These are phyloP conservation scores for Gibbula magus DNA, from an alignment of 2,888 invertebrate genomes.

Conservation along the genomic window DNA sequence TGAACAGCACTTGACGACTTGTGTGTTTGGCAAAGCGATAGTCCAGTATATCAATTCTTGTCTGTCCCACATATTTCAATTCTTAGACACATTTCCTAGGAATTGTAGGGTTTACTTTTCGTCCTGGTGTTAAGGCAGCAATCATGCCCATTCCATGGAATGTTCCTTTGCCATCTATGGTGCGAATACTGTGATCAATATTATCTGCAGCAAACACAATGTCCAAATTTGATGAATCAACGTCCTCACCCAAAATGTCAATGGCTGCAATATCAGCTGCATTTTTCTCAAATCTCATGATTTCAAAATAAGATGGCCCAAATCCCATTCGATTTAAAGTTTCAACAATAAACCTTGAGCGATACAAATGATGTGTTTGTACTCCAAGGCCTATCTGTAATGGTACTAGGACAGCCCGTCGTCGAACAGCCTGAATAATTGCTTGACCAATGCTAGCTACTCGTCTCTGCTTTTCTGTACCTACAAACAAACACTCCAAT, in stretches of 20 bases:
- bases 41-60: conserved; percentile 34
- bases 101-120: background rate
- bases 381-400: conserved; percentile 46
- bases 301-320: conserved; percentile 44
- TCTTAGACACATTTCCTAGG: conserved; percentile 27
- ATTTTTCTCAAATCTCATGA: conserved; percentile 45
- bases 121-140: conserved; percentile 44
- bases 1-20: background rate
- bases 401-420: conserved; percentile 38
- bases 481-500: conserved; percentile 28
- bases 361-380: conserved; percentile 45
- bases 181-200: conserved; percentile 54
- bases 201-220: conserved; percentile 55
- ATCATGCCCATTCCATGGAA: too few species aligned
- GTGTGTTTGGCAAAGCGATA: conserved; percentile 31
- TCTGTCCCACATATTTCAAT: conserved; percentile 27
- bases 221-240: conserved; percentile 13
- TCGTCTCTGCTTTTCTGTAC: conserved; percentile 25
- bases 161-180: conserved; percentile 36
- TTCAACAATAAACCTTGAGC: conserved; percentile 48
- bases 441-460: conserved; percentile 45
- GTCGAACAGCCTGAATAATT: conserved; percentile 42
- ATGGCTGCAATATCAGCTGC: conserved; percentile 37
- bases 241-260: conserved; percentile 32
- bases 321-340: conserved; percentile 44